A percentile compares a stretch with the other conserved stretches of the same genome.
These are phyloP conservation scores for Sturnira hondurensis DNA, from an alignment of 2,113 vertebrate species.

Conservation along the genomic window DNA sequence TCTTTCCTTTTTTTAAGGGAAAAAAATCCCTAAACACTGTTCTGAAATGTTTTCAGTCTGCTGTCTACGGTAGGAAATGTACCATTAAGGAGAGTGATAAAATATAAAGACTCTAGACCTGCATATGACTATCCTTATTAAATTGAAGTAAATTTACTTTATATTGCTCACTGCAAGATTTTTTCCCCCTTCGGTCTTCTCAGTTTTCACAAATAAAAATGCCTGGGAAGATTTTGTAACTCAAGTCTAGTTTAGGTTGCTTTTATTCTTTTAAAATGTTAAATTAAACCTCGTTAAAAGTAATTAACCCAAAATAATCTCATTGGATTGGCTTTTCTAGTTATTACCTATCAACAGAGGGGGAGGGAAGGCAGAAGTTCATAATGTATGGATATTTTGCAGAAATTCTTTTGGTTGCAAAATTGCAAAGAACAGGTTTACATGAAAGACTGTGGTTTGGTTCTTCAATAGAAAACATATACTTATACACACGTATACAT, in stretches of 20 bases:
- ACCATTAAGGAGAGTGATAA: conserved; percentile 75
- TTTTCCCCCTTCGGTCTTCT: neutral
- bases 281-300: neutral
- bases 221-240: neutral
- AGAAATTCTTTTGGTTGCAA: neutral
- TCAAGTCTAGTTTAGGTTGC: neutral
- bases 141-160: conserved; percentile 74
- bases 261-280: conserved; percentile 53
- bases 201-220: conserved; percentile 48
- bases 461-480: neutral
- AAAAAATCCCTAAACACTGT: conserved; percentile 27
- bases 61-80: conserved; percentile 58
- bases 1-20: neutral
- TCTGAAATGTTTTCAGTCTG: conserved; percentile 72
- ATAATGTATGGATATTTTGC: neutral
- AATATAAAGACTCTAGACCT: conserved; percentile 69
- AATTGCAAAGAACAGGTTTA: neutral
- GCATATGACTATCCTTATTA: conserved; percentile 70
- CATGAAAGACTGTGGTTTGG: neutral
- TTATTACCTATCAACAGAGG: neutral
- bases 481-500: neutral
- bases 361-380: neutral
- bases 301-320: conserved; percentile 23
- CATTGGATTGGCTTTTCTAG: neutral
- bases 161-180: conserved; percentile 53